Base-by-base conservation (phyloP, 2,797 vertebrate species). In the Labeo calbasu region DNA sequence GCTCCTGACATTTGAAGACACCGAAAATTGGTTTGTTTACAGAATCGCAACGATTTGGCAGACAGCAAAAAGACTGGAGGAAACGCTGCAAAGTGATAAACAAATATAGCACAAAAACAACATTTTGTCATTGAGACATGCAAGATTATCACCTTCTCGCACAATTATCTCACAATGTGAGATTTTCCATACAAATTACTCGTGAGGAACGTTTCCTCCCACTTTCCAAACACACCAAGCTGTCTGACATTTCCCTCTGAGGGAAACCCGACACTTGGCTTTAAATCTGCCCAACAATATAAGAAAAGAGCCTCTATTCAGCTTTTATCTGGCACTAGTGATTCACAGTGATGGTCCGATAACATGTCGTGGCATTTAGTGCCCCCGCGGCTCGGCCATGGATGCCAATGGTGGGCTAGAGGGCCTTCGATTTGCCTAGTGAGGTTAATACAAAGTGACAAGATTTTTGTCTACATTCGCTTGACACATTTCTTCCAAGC, bases 311-410 rank as follows among this genome's bases (percentile, higher is more conserved):
- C 91, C 91, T 91, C 89, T 90, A 87, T 92, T 91, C 81, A 89
- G 92, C 87, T 78, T 91, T 92, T 88, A 85, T 87, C 85, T 94
- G 92, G 90, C 93, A 93, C 84, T 90, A 91, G 81, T 84, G 51
- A 91, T 95, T 92, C 84, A 80, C 84, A 89, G 91, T 89, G 91
- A 81, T 75, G 85, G 81, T 87, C 51, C 46, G 85, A 77, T 94
- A 93, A 95, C 92, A 88, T 87, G 92, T 89, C 84, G 87, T 94
- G 94, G 94, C 94, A 95, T 94, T 93, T 93, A 90, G 91, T 91
- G 92, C 91, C 92, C 93, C 92, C 88, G 86, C 90, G 91, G 92
- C 93, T 91, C 88, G 84, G 91, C 87, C 40, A 88, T 79, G 79
- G 88, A 91, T 69, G 91, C 93, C 91, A 86, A 87, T 89, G 93